Percentiles rank a stretch among this genome's conserved stretches.
Evolutionary conservation across 2,113 vertebrate genomes (phyloP).

Genomic region (Laticauda laticaudata): DNA sequence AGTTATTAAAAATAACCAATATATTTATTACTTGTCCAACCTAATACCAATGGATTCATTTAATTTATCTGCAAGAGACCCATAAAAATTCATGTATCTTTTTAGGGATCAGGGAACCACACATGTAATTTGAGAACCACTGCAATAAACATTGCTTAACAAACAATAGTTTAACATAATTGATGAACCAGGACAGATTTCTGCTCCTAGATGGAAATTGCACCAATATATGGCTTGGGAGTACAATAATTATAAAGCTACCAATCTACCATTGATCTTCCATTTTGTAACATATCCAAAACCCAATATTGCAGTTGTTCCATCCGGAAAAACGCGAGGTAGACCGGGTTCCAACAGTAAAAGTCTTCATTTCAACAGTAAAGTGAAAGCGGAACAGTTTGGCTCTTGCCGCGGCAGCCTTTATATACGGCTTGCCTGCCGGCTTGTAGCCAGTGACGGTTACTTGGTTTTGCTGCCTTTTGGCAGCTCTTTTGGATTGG

Average conservation of each 20-base stretch:
- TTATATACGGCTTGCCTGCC: too few species aligned
- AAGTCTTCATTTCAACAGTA: too few species aligned
- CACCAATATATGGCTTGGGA: background rate
- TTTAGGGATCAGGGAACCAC: background rate
- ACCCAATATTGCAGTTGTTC: background rate
- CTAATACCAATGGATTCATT: background rate
- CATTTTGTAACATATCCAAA: background rate
- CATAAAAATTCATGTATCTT: background rate
- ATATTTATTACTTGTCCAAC: background rate
- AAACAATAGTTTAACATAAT: background rate
- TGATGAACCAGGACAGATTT: background rate
- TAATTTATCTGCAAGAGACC: background rate
- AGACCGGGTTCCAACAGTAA: too few species aligned
- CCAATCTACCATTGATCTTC: background rate
- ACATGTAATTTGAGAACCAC: background rate
- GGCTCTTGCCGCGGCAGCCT: too few species aligned
- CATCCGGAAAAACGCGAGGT: too few species aligned
- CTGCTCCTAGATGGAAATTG: background rate
- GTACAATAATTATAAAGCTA: background rate
- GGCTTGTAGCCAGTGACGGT: too few species aligned
- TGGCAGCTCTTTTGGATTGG: too few species aligned
- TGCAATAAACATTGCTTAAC: background rate
- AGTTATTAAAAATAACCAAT: background rate
- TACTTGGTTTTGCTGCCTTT: too few species aligned
- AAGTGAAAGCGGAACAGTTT: too few species aligned